A percentile compares a stretch with the other conserved stretches of the same genome.
These are phyloP conservation scores for Mormoops blainvillei DNA, from an alignment of 2,113 vertebrate species.

Conservation along the genomic window DNA sequence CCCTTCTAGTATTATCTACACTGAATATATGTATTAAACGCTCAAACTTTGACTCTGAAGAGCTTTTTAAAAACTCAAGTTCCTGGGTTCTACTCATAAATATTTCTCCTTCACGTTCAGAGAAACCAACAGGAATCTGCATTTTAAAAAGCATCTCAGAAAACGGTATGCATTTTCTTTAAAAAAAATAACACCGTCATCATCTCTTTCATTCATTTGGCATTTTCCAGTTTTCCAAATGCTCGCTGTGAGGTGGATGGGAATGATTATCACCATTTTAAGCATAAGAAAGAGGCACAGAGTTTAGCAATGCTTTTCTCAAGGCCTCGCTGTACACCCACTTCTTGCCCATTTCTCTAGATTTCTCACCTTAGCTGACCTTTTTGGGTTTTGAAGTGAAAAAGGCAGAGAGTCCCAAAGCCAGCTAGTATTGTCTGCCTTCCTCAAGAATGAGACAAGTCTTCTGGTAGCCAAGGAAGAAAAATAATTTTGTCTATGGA, in stretches of 20 bases:
- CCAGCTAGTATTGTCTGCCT: background rate
- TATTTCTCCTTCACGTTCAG: background rate
- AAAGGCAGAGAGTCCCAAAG: background rate
- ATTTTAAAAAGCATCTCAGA: background rate
- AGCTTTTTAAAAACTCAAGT: background rate
- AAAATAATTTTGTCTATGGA: conserved; percentile 48
- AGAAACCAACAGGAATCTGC: background rate
- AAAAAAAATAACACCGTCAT: background rate
- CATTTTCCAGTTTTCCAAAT: conserved; percentile 49
- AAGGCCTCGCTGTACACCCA: background rate
- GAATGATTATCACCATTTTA: conserved; percentile 40
- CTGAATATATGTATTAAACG: background rate
- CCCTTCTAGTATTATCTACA: background rate
- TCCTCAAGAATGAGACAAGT: background rate
- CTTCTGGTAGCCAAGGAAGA: conserved; percentile 10
- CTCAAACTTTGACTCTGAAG: background rate
- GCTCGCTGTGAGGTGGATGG: conserved; percentile 45
- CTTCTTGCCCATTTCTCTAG: background rate
- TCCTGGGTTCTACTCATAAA: background rate
- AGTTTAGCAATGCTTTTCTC: conserved; percentile 42
- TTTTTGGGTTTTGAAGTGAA: background rate
- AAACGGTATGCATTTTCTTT: background rate
- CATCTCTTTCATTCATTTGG: conserved; percentile 16
- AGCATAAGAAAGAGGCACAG: conserved; percentile 6
- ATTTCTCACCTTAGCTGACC: conserved; percentile 41